Base-by-base conservation (phyloP, 2,888 invertebrate species). In the Diadegma fenestrale region DNA sequence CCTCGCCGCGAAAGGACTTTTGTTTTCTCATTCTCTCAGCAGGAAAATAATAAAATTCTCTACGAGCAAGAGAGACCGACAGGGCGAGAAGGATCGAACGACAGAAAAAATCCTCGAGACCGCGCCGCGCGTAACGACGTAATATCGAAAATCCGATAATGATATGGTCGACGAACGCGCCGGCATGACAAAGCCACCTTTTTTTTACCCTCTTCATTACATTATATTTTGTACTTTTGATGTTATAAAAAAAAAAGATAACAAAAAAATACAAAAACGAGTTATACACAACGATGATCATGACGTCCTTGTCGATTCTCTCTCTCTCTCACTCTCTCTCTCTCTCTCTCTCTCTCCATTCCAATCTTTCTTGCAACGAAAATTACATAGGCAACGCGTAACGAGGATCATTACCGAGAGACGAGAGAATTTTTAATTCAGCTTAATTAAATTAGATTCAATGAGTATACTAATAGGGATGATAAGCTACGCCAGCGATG, bases 381-480 rank as follows among this genome's bases (percentile, higher is more conserved):
- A 85, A 82, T 85, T 85, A 85, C 79, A 82, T 79, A 79, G 85
- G 82, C 85, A 85, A 64, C 78, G 33, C 66, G 75, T 85, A 82
- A 85, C 85, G 82, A 82, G 82, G 82, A 82, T 85, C 85, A 85
- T 85, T 85, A 82, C 75, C 82, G 64, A 82, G 85, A 66, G 79
- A 85, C 71, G 85, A 82, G 78, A 37, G 73, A 79, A 82, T 79
- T 85, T 82, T 79, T 85, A 75, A 85, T 85, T 85, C 82, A 78
- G 45, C 41, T 79, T 82, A 82, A 85, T 85, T 85, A 85, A 85
- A 85, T 85, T 85, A 85, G 85, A 85, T 85, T 85, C 85, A 85
- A 85, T 85, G 85, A 82, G 85, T 85, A 79, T 82, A 82, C 75
- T 85, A 85, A 82, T 82, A 72, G 85, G 82, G 69, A 82, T 75